Evolutionary conservation across 2,113 vertebrate species (phyloP).

Genomic region (Anoplopoma fimbria): DNA sequence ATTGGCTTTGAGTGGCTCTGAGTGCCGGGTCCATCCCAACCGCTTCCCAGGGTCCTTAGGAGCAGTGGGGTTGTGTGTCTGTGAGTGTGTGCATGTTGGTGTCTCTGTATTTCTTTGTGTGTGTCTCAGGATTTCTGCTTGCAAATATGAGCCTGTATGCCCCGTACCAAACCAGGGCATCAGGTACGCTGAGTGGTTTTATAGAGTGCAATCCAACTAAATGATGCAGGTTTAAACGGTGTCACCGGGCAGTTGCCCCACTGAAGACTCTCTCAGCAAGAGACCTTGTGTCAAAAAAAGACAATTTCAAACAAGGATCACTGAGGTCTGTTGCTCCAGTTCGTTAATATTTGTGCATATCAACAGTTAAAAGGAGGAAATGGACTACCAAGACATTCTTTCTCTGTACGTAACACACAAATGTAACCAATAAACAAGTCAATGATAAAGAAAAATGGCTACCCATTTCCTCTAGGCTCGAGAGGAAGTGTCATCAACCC

Average conservation of each 20-base stretch:
- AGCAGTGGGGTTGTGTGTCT: slow-evolving; percentile 23
- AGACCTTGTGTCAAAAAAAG: background rate
- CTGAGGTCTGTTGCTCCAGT: background rate
- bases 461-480: slow-evolving; percentile 35
- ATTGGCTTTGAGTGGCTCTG: slow-evolving; percentile 81
- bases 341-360: background rate
- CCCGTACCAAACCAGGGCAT: slow-evolving; percentile 40
- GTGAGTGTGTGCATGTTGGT: slow-evolving; percentile 36
- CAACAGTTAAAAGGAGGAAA: background rate
- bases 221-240: slow-evolving; percentile 25
- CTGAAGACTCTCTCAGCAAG: slow-evolving; percentile 41
- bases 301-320: background rate
- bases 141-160: slow-evolving; percentile 25
- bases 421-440: background rate
- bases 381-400: background rate
- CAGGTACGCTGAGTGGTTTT: slow-evolving; percentile 41
- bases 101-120: background rate
- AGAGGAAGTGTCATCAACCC: slow-evolving; percentile 52
- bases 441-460: background rate
- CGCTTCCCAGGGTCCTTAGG: slow-evolving; percentile 53
- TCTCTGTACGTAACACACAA: background rate
- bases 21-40: slow-evolving; percentile 77
- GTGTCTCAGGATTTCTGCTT: slow-evolving; percentile 8
- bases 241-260: slow-evolving; percentile 26
- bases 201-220: slow-evolving; percentile 38